Conservation (phyloP, 2,113 vertebrate species). For the Cyprinus carpio region DNA sequence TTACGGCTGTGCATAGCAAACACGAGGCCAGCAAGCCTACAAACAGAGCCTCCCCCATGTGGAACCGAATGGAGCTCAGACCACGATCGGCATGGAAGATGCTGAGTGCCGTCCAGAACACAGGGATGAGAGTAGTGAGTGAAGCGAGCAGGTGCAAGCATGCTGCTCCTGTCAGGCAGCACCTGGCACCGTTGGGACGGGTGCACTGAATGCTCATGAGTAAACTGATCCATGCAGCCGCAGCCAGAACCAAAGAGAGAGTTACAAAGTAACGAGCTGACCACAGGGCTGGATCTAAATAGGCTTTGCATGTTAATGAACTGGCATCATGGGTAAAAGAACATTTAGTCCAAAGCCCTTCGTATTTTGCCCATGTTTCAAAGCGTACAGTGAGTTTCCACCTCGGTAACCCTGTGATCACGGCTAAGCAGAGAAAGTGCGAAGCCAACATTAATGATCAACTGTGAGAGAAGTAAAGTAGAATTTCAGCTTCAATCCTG, state of each 20-base stretch:
- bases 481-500: not conserved
- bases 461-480: not conserved
- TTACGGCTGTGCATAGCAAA: not conserved
- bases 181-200: not conserved
- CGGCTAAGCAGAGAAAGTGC: not conserved
- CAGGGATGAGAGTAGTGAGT: not conserved
- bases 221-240: not conserved
- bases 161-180: not conserved
- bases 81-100: conserved; percentile 1
- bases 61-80: conserved; percentile 1
- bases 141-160: conserved; percentile 23
- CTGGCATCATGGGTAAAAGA: not conserved
- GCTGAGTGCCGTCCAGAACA: not conserved
- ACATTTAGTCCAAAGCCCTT: conserved; percentile 15
- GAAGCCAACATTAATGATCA: not conserved
- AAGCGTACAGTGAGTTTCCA: not conserved
- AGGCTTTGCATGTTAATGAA: conserved; percentile 8
- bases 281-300: conserved; percentile 18
- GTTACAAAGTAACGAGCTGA: not conserved
- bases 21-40: conserved; percentile 4
- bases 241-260: conserved; percentile 1
- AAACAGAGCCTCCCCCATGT: conserved; percentile 9
- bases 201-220: not conserved
- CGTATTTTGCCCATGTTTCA: not conserved
- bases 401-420: not conserved